These are phyloP conservation scores for Halichoerus grypus DNA, from an alignment of 2,113 vertebrate genomes.

Conservation along the genomic window DNA sequence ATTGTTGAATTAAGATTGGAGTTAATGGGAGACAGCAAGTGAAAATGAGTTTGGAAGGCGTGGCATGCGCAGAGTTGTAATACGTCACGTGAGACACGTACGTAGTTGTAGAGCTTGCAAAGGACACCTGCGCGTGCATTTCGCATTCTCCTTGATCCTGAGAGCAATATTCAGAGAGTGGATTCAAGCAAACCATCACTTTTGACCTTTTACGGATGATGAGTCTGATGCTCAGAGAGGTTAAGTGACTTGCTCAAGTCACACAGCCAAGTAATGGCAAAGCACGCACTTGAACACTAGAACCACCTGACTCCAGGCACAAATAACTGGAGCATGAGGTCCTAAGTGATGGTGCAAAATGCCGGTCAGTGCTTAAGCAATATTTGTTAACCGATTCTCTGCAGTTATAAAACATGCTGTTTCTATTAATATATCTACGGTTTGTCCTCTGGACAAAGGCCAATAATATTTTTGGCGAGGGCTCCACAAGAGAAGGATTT, in stretches of 20 bases:
- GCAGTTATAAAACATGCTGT: neutral
- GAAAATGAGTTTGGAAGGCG: neutral
- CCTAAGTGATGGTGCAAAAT: neutral
- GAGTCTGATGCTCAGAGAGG: conserved; percentile 31
- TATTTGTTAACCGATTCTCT: neutral
- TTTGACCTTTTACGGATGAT: neutral
- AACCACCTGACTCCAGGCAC: neutral
- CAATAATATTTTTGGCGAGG: neutral
- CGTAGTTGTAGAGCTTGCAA: neutral
- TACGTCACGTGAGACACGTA: accelerated
- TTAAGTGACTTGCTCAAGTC: neutral
- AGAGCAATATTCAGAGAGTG: neutral
- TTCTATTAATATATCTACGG: neutral
- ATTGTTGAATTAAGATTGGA: neutral
- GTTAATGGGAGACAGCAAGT: neutral
- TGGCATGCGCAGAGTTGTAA: neutral
- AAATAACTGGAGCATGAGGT: neutral
- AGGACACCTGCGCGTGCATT: accelerated
- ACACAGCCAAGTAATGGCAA: neutral
- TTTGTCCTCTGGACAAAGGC: conserved; percentile 12
- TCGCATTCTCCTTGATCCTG: neutral
- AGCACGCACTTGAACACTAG: neutral
- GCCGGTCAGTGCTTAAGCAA: neutral
- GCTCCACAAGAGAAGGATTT: neutral
- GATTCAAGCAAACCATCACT: neutral